phyloP scores from a whole-genome alignment of 1,140 invertebrate species.

The Camponotus vicinus region DNA sequence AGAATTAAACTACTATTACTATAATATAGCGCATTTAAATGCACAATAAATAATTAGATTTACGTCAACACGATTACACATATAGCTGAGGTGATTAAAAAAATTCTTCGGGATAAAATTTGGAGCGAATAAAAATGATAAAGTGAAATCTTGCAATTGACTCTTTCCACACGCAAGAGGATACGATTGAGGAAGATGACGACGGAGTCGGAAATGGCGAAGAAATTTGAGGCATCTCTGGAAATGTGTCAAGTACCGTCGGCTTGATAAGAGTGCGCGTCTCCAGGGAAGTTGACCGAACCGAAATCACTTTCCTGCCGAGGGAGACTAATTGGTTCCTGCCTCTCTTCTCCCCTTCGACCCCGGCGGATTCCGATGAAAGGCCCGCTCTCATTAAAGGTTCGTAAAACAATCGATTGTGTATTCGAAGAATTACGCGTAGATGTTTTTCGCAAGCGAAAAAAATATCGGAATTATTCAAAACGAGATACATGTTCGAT shows the following conservation, averaged over 20 bases:
- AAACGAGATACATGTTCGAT: background rate
- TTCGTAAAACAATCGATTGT: slow-evolving; percentile 59
- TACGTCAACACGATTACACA: background rate
- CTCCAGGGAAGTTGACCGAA: slow-evolving; percentile 49
- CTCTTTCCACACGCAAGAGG: background rate
- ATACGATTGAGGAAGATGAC: background rate
- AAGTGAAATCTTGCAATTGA: background rate
- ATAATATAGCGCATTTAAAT: too few species aligned
- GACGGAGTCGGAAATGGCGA: slow-evolving; percentile 19
- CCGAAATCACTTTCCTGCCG: slow-evolving; percentile 68
- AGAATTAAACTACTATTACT: too few species aligned
- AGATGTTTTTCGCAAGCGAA: background rate
- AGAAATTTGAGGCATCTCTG: slow-evolving; percentile 50
- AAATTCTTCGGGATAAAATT: background rate
- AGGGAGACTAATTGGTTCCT: slow-evolving; percentile 72
- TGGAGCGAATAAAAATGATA: background rate
- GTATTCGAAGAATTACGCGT: background rate
- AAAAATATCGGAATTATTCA: background rate
- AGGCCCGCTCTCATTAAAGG: slow-evolving; percentile 64
- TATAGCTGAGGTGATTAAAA: background rate
- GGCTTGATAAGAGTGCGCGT: slow-evolving; percentile 72
- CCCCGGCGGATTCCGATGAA: slow-evolving; percentile 41
- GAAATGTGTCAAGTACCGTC: slow-evolving; percentile 73
- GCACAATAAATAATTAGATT: too few species aligned
- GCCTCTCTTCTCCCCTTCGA: background rate